Evolutionary conservation across 2,888 invertebrate genomes (phyloP).

Genomic region (Plusia festucae): DNA sequence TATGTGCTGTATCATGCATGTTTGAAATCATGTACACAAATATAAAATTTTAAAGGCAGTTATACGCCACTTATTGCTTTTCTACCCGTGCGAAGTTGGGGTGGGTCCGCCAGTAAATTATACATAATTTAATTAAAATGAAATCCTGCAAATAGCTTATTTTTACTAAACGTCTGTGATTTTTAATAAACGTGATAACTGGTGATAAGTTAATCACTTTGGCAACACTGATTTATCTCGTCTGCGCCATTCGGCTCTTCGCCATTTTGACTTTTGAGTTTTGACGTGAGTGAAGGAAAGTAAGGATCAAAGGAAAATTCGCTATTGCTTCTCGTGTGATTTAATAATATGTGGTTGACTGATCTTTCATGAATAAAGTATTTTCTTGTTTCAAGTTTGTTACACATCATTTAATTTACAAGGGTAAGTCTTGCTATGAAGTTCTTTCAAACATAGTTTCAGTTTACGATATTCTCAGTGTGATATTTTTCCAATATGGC

Average conservation of each 20-base stretch:
- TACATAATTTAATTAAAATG: no score
- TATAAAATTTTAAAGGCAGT: no score
- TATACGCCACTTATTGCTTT: no score
- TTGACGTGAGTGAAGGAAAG: neutral
- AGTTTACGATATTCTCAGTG: neutral
- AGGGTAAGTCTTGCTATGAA: constrained; percentile 19
- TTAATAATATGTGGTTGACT: constrained; percentile 19
- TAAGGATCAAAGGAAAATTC: no score
- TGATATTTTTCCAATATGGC: constrained; percentile 56
- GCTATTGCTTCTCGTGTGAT: neutral
- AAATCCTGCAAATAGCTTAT: no score
- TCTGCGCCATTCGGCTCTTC: constrained; percentile 12
- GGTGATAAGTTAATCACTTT: no score
- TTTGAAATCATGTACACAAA: no score
- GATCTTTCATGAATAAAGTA: constrained; percentile 11
- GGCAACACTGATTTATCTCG: neutral
- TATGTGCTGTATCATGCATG: no score
- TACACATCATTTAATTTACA: constrained; percentile 11
- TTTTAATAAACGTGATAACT: no score
- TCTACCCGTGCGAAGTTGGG: no score
- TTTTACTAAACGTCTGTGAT: no score
- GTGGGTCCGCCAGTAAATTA: no score
- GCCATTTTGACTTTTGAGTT: constrained; percentile 47
- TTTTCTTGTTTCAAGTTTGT: constrained; percentile 3
- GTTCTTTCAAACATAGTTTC: constrained; percentile 1